phyloP scores from a whole-genome alignment of 1,140 invertebrate genomes.

The Bursaphelenchus mucronatus region DNA sequence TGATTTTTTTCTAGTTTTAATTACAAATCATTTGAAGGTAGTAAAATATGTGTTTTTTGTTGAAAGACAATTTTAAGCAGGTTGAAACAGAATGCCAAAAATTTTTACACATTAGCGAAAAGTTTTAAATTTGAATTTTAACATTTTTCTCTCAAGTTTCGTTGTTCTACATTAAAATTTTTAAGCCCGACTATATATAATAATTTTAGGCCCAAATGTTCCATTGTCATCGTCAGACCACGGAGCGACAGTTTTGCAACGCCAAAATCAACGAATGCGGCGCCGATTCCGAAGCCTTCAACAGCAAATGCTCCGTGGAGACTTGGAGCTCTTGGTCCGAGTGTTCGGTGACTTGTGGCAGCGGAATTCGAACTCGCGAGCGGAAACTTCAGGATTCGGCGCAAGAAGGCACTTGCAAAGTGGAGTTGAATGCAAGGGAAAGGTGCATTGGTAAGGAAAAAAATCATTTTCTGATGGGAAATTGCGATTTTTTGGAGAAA shows the following conservation, averaged over 20 bases:
- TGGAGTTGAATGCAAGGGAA: slow-evolving; percentile 62
- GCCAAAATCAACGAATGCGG: slow-evolving; percentile 59
- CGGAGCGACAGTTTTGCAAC: slow-evolving; percentile 60
- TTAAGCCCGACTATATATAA: no score
- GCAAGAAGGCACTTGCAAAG: slow-evolving; percentile 11
- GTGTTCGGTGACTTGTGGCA: slow-evolving; percentile 72
- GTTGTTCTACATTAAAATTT: no score
- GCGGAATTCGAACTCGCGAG: slow-evolving; percentile 62
- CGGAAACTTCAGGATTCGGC: slow-evolving; percentile 65
- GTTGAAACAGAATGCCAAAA: no score
- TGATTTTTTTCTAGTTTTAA: no score
- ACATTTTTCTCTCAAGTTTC: no score
- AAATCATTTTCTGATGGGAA: no score
- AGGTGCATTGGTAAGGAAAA: slow-evolving; percentile 60
- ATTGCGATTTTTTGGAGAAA: neutral
- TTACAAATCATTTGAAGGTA: no score
- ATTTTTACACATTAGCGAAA: no score
- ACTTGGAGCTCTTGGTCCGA: slow-evolving; percentile 69
- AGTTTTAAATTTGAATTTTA: no score
- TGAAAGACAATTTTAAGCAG: no score
- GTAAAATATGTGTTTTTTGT: no score
- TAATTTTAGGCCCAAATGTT: slow-evolving; percentile 69
- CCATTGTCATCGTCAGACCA: slow-evolving; percentile 71
- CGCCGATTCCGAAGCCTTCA: slow-evolving; percentile 61
- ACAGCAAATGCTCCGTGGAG: slow-evolving; percentile 64